Percentiles rank a stretch among this genome's conserved stretches.
Evolutionary conservation across 2,797 vertebrate species (phyloP).

Genomic region (Eurystomus glaucurus): DNA sequence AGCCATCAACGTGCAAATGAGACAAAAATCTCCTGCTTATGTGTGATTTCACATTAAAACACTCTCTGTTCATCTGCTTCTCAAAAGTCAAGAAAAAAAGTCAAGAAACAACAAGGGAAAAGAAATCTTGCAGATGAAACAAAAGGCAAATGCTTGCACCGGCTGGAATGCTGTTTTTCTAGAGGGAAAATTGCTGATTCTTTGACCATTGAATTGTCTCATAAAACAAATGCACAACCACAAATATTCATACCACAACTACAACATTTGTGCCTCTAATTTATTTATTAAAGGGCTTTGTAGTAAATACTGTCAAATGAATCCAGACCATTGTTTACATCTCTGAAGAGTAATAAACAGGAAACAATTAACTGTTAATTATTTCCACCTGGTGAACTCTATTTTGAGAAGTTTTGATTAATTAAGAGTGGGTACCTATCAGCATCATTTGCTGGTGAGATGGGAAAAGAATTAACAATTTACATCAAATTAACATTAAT

Average conservation of each 20-base stretch:
- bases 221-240: conserved; percentile 30
- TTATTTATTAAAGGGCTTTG: conserved; percentile 73
- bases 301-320: conserved; percentile 68
- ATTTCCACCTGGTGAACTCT: conserved; percentile 84
- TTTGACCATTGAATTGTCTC: conserved; percentile 4
- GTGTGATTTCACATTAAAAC: neutral
- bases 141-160: conserved; percentile 33
- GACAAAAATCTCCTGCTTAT: neutral
- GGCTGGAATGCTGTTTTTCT: conserved; percentile 38
- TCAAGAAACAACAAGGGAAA: conserved; percentile 32
- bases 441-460: conserved; percentile 72
- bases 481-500: conserved; percentile 74
- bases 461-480: conserved; percentile 63
- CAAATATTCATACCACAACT: conserved; percentile 40
- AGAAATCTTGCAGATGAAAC: conserved; percentile 17
- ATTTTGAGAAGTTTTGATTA: conserved; percentile 83
- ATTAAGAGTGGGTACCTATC: conserved; percentile 79
- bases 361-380: conserved; percentile 83
- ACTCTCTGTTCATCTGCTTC: neutral
- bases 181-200: conserved; percentile 4
- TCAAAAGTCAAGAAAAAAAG: too few relatives aligned
- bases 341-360: conserved; percentile 81
- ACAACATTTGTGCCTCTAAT: conserved; percentile 56
- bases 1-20: neutral
- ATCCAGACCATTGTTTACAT: conserved; percentile 73